Evolutionary conservation across 2,888 invertebrate genomes (phyloP), one percentile per base, ranked within the genome.

Genomic region (Eudemis profundana): DNA sequence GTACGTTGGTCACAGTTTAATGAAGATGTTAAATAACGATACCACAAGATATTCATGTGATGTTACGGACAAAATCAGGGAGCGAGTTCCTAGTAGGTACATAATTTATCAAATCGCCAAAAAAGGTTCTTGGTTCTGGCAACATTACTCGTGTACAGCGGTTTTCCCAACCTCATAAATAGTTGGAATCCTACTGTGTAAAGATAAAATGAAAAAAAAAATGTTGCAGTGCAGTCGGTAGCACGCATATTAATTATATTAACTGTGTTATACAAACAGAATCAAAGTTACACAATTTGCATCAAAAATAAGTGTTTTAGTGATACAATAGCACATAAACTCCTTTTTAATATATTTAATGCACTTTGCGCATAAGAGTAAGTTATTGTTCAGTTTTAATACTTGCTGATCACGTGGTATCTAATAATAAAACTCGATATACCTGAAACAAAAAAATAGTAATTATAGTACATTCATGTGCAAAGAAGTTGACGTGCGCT

Each of bases 371-470:
- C 50, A 49, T 23, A 33, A 33, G 15, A 15, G 33, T 15, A 50
- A 46, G 21, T 46, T 23, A n/a, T n/a, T n/a, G n/a, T 5, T 23
- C 8, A 47, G 14, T 3, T 47, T 14, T n/a, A 7, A 17, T 51
- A 53, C 38, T 53, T 23, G 38, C 14, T 54, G 4, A 36, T 17
- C 33, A 50, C 10, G 17, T 8, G 19, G 21, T 3, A 10, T 21
- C n/a, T 5, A 10, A 29, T 0, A 8, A 14, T 50, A 29, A 33
- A 50, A 50, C 15, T 15, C 12, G 19, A 17, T 15, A 29, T 65
- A 65, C 64, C 64, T 65, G 64, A 38, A 65, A 65, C 51, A 65
- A 59, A 46, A 29, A 17, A 53, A 46, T 27, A 17, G 21, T 19
- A 40, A 23, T 40, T 15, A 23, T 23, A 51, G 36, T 53, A 10